Conservation (phyloP, 2,797 vertebrate species). For the Arrhamphus sclerolepis region DNA sequence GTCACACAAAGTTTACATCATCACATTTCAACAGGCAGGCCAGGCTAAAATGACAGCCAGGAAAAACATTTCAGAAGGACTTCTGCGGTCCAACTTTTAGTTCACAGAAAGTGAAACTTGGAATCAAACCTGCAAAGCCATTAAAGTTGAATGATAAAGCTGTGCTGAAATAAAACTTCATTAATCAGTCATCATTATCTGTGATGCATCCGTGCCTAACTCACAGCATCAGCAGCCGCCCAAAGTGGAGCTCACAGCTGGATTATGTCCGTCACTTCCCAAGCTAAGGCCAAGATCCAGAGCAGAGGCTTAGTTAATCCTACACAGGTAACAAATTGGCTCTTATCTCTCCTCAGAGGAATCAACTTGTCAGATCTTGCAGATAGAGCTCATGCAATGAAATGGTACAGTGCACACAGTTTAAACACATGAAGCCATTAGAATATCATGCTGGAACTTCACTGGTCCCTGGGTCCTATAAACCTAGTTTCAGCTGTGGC, state of each 20-base stretch:
- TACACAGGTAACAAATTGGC: constrained; percentile 58
- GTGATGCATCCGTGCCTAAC: constrained; percentile 16
- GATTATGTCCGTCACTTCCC: constrained; percentile 50
- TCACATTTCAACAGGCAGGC: constrained; percentile 51
- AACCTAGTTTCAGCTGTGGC: constrained; percentile 39
- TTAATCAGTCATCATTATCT: constrained; percentile 33
- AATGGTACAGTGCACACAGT: constrained; percentile 47
- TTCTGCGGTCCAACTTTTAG: constrained; percentile 23
- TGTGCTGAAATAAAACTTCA: constrained; percentile 14
- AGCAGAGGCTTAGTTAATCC: constrained; percentile 57
- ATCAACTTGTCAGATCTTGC: constrained; percentile 68
- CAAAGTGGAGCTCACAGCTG: constrained; percentile 53
- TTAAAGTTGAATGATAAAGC: constrained; percentile 2
- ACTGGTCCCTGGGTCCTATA: constrained; percentile 48
- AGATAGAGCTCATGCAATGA: constrained; percentile 58
- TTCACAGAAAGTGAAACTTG: constrained; percentile 15
- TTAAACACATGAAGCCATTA: constrained; percentile 70
- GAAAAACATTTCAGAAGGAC: constrained; percentile 43
- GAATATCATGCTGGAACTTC: constrained; percentile 49
- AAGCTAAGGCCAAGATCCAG: constrained; percentile 38
- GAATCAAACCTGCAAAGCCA: constrained; percentile 5
- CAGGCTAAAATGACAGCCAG: constrained; percentile 37
- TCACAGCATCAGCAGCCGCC: constrained; percentile 6
- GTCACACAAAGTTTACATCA: constrained; percentile 36
- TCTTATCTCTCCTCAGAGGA: constrained; percentile 68